These are phyloP conservation scores for Rattus norvegicus DNA, from an alignment of 2,113 vertebrate genomes.

Conservation along the genomic window DNA sequence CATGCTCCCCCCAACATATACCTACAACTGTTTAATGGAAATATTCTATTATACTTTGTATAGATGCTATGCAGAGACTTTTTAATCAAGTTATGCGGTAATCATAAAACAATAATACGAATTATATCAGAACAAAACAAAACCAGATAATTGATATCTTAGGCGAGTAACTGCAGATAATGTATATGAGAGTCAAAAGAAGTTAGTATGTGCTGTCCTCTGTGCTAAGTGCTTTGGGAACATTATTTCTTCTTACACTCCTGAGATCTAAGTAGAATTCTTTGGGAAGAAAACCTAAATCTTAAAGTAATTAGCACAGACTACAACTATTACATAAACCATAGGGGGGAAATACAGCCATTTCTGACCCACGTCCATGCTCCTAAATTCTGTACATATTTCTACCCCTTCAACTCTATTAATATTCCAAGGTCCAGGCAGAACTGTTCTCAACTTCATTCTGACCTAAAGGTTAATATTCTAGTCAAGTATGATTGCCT, in stretches of 20 bases:
- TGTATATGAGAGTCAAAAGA: neutral
- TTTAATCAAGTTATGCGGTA: neutral
- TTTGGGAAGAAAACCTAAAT: neutral
- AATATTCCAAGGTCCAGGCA: neutral
- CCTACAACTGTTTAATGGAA: neutral
- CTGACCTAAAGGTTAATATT: neutral
- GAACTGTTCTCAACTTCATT: conserved; percentile 21
- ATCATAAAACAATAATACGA: neutral
- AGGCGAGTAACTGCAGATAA: neutral
- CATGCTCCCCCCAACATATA: too few species aligned
- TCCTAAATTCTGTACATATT: neutral
- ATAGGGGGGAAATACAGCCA: neutral
- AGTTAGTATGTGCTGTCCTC: too few species aligned
- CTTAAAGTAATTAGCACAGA: neutral
- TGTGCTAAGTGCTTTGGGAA: neutral
- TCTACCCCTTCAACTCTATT: neutral
- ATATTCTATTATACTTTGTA: neutral
- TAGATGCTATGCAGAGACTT: neutral
- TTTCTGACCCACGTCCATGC: neutral
- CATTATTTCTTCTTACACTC: neutral
- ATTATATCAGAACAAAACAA: neutral
- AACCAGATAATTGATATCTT: neutral
- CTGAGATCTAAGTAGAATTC: neutral
- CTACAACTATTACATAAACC: neutral
- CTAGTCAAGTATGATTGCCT: neutral